Base-by-base conservation (phyloP, 1,140 invertebrate genomes). In the Hestina assimilis region DNA sequence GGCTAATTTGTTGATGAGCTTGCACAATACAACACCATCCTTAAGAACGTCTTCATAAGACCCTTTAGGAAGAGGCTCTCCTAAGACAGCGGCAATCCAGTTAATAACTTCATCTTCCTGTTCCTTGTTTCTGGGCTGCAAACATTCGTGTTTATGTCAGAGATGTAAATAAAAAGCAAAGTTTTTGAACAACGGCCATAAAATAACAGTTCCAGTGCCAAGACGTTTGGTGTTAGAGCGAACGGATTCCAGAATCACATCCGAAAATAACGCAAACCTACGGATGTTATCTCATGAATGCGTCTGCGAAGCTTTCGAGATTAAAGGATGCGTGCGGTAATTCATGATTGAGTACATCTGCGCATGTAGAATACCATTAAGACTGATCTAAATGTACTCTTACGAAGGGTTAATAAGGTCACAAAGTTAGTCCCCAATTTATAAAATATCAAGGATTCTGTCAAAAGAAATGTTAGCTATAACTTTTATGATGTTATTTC, bases 1-100 rank as follows among this genome's bases (percentile, higher is more conserved):
- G 1, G 93, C 91, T 46, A 99, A 90, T 91, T 98, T 98, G 89
- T 99, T 99, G 78, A 96, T 96, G 6, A 99, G 89, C 71, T 98
- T 95, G 90, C 98, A 99, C 2, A 99, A 90, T 40, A 98, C 89
- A 14, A 97, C 92, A 8, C 98, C 98, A 89, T 99, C 96, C 67
- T 93, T 95, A 0, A 99, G 91, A 24, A 98, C 92, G 69, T 99
- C 97, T 75, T 99, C 98, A 68, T 96, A 97, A 29, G 93, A 91
- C 17, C 94, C 95, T 38, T 90, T 89, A 0, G 96, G 95, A 1
- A 98, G 84, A 59, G 95, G 94, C 83, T 98, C 96, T 0, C 96
- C 97, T 6, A 96, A 51, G n/a, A 98, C 95, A 1, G 89, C 91
- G 69, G 93, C 93, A 66, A 99, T 96, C 98, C 98, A 99, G 61